Percentiles rank a stretch among this genome's conserved stretches.
phyloP scores from a whole-genome alignment of 2,113 vertebrate species.

The Mobula hypostoma region DNA sequence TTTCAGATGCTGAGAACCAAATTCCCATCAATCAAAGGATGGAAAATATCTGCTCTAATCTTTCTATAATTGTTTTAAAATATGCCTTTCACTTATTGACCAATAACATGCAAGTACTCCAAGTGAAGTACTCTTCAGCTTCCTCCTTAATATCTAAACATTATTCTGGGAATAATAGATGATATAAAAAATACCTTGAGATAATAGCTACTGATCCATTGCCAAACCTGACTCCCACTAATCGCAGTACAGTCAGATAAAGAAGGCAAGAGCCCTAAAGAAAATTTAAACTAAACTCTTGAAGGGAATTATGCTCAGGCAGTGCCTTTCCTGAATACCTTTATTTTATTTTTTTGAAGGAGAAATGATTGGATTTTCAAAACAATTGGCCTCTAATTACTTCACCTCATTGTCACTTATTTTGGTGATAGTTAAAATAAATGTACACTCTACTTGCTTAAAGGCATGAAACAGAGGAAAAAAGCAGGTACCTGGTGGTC shows the following conservation, averaged over 20 bases:
- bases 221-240: neutral
- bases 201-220: neutral
- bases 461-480: neutral
- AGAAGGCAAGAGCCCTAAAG: neutral
- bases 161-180: neutral
- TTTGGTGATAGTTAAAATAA: neutral
- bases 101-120: too few species aligned
- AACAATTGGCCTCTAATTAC: neutral
- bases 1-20: too few species aligned
- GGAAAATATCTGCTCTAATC: too few species aligned
- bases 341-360: conserved; percentile 4
- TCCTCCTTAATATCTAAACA: neutral
- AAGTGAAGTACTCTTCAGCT: too few species aligned
- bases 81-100: too few species aligned
- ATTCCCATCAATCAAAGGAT: too few species aligned
- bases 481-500: neutral
- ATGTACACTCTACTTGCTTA: neutral
- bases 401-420: neutral
- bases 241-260: neutral
- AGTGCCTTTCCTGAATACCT: neutral
- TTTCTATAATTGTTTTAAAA: too few species aligned
- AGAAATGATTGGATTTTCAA: neutral
- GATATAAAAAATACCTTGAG: neutral
- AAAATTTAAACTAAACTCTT: neutral
- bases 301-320: neutral